Percentiles rank a stretch among this genome's conserved stretches.
Evolutionary conservation across 2,888 invertebrate species (phyloP).

Genomic region (Pachymerium ferrugineum): DNA sequence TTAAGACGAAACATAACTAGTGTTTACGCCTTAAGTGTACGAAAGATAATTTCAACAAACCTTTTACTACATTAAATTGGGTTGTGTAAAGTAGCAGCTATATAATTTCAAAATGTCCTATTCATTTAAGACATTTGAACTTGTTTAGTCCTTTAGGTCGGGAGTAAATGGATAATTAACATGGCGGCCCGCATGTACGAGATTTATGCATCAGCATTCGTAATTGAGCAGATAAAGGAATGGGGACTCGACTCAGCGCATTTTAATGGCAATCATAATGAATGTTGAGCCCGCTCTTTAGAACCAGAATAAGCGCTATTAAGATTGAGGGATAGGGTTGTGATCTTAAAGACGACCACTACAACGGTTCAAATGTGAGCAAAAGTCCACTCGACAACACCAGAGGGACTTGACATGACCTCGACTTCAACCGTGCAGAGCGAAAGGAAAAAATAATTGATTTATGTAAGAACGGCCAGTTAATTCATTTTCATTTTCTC

Average conservation of each 20-base stretch:
- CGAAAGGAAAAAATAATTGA: too few species aligned
- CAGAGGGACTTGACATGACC: neutral
- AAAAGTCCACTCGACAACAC: neutral
- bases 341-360: neutral
- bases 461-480: too few species aligned
- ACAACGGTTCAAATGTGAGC: neutral
- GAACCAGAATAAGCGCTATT: neutral
- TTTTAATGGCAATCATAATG: constrained; percentile 19
- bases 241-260: constrained; percentile 16
- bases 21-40: too few species aligned
- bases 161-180: constrained; percentile 20
- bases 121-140: neutral
- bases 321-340: constrained; percentile 17
- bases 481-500: too few species aligned
- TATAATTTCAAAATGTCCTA: neutral
- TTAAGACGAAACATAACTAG: too few species aligned
- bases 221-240: constrained; percentile 19
- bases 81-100: too few species aligned
- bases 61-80: too few species aligned
- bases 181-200: constrained; percentile 16
- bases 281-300: constrained; percentile 14
- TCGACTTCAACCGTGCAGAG: neutral
- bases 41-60: too few species aligned
- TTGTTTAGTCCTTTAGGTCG: neutral
- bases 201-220: constrained; percentile 14